Conservation (phyloP, 2,888 invertebrate genomes). For the Bugula neritina region DNA sequence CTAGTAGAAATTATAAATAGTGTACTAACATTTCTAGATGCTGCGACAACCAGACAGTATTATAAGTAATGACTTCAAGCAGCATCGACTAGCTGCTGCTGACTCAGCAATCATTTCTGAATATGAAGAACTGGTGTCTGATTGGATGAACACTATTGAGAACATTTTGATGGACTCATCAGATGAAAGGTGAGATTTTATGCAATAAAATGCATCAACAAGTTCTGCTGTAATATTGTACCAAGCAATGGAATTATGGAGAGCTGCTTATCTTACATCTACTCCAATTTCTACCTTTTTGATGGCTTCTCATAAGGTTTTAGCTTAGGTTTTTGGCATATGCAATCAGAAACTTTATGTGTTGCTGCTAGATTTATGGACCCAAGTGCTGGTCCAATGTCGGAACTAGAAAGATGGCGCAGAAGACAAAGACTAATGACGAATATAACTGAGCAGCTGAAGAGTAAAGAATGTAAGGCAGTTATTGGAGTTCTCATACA, state of each 20-base stretch:
- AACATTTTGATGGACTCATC: slow-evolving; percentile 45
- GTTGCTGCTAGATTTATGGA: slow-evolving; percentile 48
- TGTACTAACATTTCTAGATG: slow-evolving; percentile 42
- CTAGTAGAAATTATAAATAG: too few relatives aligned
- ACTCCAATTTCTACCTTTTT: too few relatives aligned
- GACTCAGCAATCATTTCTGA: slow-evolving; percentile 44
- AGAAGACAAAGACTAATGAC: slow-evolving; percentile 48
- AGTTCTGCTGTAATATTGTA: background rate
- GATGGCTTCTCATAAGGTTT: too few relatives aligned
- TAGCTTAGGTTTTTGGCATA: too few relatives aligned
- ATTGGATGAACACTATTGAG: slow-evolving; percentile 52
- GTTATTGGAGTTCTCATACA: slow-evolving; percentile 52
- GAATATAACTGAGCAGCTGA: slow-evolving; percentile 52
- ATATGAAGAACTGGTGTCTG: slow-evolving; percentile 49
- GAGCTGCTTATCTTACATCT: background rate
- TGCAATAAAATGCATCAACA: background rate
- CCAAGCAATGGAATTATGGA: background rate
- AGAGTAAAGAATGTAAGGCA: slow-evolving; percentile 52
- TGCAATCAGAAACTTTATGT: too few relatives aligned
- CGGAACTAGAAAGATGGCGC: slow-evolving; percentile 51
- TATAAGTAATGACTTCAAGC: slow-evolving; percentile 48
- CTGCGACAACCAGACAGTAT: slow-evolving; percentile 47
- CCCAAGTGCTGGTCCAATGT: slow-evolving; percentile 50
- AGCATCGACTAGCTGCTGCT: slow-evolving; percentile 44
- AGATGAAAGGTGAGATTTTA: slow-evolving; percentile 51